Conservation (phyloP, 2,113 vertebrate species). For the Oceanites oceanicus region DNA sequence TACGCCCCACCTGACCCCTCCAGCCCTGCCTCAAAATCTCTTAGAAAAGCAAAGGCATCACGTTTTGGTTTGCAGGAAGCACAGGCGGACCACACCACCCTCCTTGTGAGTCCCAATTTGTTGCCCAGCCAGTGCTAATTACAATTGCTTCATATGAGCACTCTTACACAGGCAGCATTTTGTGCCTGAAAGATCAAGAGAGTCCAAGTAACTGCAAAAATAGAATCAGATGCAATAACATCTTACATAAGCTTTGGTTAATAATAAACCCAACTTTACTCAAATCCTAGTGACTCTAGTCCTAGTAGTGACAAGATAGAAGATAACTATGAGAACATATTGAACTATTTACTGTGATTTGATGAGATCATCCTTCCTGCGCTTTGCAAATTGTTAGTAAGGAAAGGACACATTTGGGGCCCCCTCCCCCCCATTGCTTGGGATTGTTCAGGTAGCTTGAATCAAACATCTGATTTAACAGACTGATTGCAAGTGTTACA, state of each 20-base stretch:
- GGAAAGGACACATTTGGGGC: neutral
- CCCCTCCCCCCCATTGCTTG: neutral
- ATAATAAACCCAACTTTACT: slow-evolving; percentile 45
- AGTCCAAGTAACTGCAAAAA: slow-evolving; percentile 14
- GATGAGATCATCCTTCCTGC: neutral
- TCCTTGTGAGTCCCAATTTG: neutral
- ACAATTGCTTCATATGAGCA: neutral
- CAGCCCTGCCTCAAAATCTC: neutral
- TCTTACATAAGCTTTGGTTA: slow-evolving; percentile 44
- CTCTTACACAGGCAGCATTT: neutral
- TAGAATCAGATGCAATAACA: slow-evolving; percentile 29
- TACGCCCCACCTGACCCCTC: fast-evolving
- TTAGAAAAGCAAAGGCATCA: neutral
- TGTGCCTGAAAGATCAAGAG: neutral
- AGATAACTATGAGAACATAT: neutral
- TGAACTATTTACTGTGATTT: neutral
- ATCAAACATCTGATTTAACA: neutral
- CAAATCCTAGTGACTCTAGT: slow-evolving; percentile 29
- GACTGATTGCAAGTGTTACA: neutral
- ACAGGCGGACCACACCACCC: neutral
- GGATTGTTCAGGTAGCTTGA: neutral
- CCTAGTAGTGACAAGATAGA: neutral
- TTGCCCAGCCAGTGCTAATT: neutral
- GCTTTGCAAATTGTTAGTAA: neutral
- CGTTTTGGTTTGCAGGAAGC: neutral